Base-by-base conservation (phyloP, 2,113 vertebrate genomes). In the Pluvianellus socialis region DNA sequence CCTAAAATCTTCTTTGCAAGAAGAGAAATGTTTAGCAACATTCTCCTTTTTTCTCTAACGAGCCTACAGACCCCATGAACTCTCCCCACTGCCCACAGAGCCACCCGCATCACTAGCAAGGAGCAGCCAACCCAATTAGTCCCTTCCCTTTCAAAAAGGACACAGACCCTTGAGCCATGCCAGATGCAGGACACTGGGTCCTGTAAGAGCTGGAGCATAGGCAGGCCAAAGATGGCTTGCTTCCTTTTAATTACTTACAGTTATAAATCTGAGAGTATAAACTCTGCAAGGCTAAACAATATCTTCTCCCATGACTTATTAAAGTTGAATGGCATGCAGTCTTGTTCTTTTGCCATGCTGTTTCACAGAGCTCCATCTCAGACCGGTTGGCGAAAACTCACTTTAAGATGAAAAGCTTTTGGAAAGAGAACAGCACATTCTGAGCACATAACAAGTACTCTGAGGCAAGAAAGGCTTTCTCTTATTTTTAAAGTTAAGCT, bases 371-470 rank as follows among this genome's bases (percentile, higher is more conserved):
- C 79, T 89, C 76, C 0, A 10, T 86, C 91, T 95, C 88, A 72
- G 86, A 97, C 71, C 0, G 2, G 89, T 73, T 94, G 94, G 90
- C 26, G 5, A 93, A 96, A 93, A 91, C 35, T 73, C 45, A 72
- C 59, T 94, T 86, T 84, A 94, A 92, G 95, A 96, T 94, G 68
- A 96, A 96, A 96, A 96, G 77, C 90, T 95, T 95, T 94, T 96
- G 94, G 94, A 97, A 96, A 84, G 90, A 92, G 96, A 95, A 95
- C 95, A 96, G 76, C 85, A 89, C 92, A 96, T 96, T 97, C 85
- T 96, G 91, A 95, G 93, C 45, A 67, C 94, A 88, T 72, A 94
- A 97, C 74, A 94, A 96, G 83, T 66, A 92, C 80, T 92, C 85
- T 75, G 82, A 81, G 58, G 92, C 79, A 91, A 94, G 45, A 85